Percentiles rank a stretch among this genome's conserved stretches.
Evolutionary conservation across 2,113 vertebrate genomes (phyloP).

Genomic region (Onychorhynchus coronatus): DNA sequence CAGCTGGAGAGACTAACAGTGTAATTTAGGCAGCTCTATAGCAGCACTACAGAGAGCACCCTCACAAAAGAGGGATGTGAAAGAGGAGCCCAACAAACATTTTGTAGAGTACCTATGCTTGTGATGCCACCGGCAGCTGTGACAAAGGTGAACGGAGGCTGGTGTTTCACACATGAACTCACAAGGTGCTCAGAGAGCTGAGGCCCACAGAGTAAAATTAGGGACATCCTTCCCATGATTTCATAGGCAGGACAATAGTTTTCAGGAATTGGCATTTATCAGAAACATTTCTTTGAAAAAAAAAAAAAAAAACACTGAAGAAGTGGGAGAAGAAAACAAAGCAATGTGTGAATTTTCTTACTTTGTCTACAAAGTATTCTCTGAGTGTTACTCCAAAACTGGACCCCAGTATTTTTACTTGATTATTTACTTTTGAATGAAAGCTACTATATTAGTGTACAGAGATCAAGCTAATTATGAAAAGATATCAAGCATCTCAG

Average conservation of each 20-base stretch:
- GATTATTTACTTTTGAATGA: neutral
- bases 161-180: neutral
- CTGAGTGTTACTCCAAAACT: neutral
- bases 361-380: neutral
- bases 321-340: neutral
- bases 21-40: neutral
- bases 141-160: neutral
- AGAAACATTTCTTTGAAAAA: neutral
- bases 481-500: neutral
- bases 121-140: accelerated
- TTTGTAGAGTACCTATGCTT: accelerated
- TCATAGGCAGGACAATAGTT: neutral
- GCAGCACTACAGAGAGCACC: neutral
- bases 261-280: neutral
- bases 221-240: neutral
- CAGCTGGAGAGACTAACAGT: neutral
- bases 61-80: neutral
- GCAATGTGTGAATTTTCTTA: neutral
- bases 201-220: neutral
- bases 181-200: neutral
- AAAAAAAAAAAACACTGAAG: neutral
- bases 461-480: neutral
- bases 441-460: neutral
- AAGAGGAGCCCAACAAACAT: neutral
- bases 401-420: neutral